Base-by-base conservation (phyloP, 2,888 invertebrate genomes). In the Perithous albicinctus region DNA sequence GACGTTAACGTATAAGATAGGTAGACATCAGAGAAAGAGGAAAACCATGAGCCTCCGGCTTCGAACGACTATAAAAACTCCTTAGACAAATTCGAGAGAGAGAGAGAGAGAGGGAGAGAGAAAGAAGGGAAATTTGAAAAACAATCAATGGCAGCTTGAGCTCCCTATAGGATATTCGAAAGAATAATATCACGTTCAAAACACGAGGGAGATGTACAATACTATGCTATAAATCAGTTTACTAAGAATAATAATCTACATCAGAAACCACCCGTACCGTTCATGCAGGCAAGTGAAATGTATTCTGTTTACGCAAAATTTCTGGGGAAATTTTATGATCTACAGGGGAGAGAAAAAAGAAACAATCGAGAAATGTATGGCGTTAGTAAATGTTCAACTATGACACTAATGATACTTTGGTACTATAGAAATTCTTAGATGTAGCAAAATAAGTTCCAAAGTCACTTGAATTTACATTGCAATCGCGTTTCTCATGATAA, bases 301-400 rank as follows among this genome's bases (percentile, higher is more conserved):
- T 54, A 51, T 35, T 32, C 18, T 23, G 23, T 54, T 38, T 18
- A 26, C 23, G 18, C 41, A 72, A 72, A 61, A 72, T 61, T 72
- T 46, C 38, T n/a, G 29, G 12, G 1, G 32, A 43, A 23, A 61
- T 10, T 46, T 59, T 18, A 61, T 20, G 59, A 8, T 46, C 32
- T 15, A 59, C 12, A 7, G 8, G 46, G 10, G n/a, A 41, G 56
- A 56, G 26, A 23, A 41, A 38, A 61, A 61, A 61, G 18, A 61
- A 61, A 38, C 41, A 41, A 5, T 56, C 1, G 26, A 12, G 12
- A 32, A 15, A 56, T 32, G 15, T 26, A 6, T n/a, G n/a, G n/a
- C n/a, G n/a, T n/a, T n/a, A n/a, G n/a, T n/a, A n/a, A 56, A 29
- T 54, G 2, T 7, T 29, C 7, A 26, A 32, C 56, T 32, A 5